Base-by-base conservation (phyloP, 53 echinoderm and acorn worm species). In the Crossaster papposus region DNA sequence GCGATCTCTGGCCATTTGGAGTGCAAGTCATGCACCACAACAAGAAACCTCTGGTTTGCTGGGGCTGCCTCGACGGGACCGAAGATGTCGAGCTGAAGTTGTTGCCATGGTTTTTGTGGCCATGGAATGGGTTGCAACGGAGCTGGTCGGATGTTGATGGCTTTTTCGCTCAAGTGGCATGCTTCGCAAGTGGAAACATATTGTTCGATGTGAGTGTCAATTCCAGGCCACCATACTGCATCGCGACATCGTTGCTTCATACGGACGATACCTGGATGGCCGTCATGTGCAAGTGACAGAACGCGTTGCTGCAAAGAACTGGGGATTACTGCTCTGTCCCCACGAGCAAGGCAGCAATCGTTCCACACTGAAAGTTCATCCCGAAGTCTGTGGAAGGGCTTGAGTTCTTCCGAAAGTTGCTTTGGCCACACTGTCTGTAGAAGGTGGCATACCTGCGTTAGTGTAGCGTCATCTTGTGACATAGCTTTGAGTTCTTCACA, bases 1-100 rank as follows among this genome's bases (percentile, higher is more conserved):
- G 92, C 82, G 1, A 85, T 87, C 52, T 92, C 93, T 36, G 93
- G 93, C 91, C 91, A 93, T 65, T 93, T 93, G 26, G 88, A 90
- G 55, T 93, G 91, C 18, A 90, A 36, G 32, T 93, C 93, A 63
- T 91, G 93, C 26, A 91, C 71, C 26, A 93, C 91, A 28, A 91
- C n/a, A 1, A 91, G 72, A 31, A 91, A 91, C 36, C 83, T 79
- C 33, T 93, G 83, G 62, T 44, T 82, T 9, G 36, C 79, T 2
- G 91, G 93, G 52, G 91, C 88, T 0, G 91, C 83, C 12, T 83
- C 77, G 15, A 93, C 72, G 72, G 91, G 83, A 15, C 91, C 93
- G 58, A 93, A 83, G 70, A 91, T 91, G 79, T 91, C 91, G 12
- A 93, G 50, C 73, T 91, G 93, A 14, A 93, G 81, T 51, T 90